phyloP scores from a whole-genome alignment of 2,113 vertebrate species.

The Istiophorus platypterus region DNA sequence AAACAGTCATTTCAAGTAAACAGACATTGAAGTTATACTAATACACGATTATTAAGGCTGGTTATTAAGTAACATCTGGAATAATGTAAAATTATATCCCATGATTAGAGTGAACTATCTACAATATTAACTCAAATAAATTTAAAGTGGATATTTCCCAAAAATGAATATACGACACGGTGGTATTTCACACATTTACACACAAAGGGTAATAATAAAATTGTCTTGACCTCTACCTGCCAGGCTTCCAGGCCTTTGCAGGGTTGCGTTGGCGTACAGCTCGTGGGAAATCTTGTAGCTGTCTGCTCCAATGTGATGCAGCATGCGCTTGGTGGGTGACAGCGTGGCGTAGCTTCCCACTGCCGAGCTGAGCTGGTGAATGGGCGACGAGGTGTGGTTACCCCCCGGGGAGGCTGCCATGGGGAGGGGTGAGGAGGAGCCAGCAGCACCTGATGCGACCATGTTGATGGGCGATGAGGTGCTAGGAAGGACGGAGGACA shows the following conservation, averaged over 20 bases:
- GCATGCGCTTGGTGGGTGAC: conserved; percentile 95
- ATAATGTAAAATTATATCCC: background rate
- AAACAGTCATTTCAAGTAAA: background rate
- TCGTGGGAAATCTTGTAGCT: conserved; percentile 97
- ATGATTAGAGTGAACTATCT: background rate
- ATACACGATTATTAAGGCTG: background rate
- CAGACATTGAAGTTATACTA: background rate
- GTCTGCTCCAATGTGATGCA: conserved; percentile 88
- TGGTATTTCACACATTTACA: conserved; percentile 24
- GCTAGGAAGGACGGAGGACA: conserved; percentile 69
- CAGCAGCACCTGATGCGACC: conserved; percentile 86
- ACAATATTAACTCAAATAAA: background rate
- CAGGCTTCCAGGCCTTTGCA: conserved; percentile 97
- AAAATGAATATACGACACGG: background rate
- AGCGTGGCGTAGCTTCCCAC: conserved; percentile 97
- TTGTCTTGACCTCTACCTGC: conserved; percentile 87
- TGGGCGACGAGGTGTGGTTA: conserved; percentile 87
- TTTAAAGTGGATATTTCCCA: background rate
- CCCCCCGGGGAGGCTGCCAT: conserved; percentile 82
- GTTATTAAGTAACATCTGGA: background rate
- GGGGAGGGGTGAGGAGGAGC: conserved; percentile 85
- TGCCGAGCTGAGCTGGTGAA: conserved; percentile 94
- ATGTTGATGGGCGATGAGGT: conserved; percentile 98
- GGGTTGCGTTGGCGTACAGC: conserved; percentile 95
- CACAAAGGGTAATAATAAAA: conserved; percentile 35